phyloP scores from a whole-genome alignment of 2,888 invertebrate genomes.

The Drosophila rubida region DNA sequence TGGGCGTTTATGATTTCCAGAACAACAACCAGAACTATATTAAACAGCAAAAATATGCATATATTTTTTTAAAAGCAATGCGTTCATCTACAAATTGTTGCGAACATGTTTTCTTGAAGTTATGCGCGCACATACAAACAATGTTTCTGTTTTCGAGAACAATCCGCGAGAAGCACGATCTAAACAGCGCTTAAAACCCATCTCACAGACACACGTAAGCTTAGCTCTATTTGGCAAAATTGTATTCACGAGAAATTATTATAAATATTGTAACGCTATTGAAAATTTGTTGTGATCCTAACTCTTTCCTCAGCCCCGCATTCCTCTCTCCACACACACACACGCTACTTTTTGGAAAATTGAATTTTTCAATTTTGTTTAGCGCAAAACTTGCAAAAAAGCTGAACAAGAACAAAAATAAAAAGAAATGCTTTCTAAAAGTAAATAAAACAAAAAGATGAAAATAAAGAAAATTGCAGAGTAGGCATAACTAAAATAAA shows the following conservation, averaged over 20 bases:
- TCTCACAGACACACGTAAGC: slow-evolving; percentile 1
- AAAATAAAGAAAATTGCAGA: slow-evolving; percentile 18
- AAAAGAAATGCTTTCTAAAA: slow-evolving; percentile 64
- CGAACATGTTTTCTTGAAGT: slow-evolving; percentile 69
- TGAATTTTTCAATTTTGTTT: slow-evolving; percentile 64
- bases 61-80: slow-evolving; percentile 52
- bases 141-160: slow-evolving; percentile 10
- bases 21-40: not conserved
- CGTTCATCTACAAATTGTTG: slow-evolving; percentile 70
- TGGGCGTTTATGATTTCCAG: not conserved
- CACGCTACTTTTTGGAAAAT: slow-evolving; percentile 59
- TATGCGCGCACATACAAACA: slow-evolving; percentile 52
- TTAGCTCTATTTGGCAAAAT: slow-evolving; percentile 33
- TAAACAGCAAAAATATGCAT: slow-evolving; percentile 22
- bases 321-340: not conserved
- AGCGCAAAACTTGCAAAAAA: slow-evolving; percentile 43
- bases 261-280: slow-evolving; percentile 2
- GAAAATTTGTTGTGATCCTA: slow-evolving; percentile 8
- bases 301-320: not conserved
- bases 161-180: not conserved
- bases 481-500: slow-evolving; percentile 39
- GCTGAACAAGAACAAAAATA: slow-evolving; percentile 29
- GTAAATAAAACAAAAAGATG: slow-evolving; percentile 40
- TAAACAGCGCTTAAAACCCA: slow-evolving; percentile 9
- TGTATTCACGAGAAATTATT: slow-evolving; percentile 15